Conservation (phyloP, 2,888 invertebrate genomes). For the Drosophila austrosaltans region DNA sequence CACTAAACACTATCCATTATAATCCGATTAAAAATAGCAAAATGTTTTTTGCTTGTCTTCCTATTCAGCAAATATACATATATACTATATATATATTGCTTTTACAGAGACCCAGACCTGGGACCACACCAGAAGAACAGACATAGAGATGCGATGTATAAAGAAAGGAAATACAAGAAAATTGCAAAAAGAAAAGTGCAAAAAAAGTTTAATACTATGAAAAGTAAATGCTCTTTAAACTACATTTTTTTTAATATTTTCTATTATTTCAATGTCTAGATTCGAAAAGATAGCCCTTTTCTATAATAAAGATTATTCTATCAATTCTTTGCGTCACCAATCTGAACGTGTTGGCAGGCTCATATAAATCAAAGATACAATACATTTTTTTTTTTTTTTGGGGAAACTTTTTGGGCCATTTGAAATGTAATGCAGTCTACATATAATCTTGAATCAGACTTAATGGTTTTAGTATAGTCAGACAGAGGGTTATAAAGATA, state of each 20-base stretch:
- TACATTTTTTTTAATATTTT: not conserved
- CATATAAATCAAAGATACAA: slow-evolving; percentile 24
- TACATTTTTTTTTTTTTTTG: not conserved
- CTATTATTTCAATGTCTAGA: not conserved
- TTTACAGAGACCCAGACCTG: slow-evolving; percentile 32
- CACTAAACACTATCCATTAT: slow-evolving; percentile 71
- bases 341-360: slow-evolving; percentile 1
- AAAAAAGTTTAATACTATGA: not conserved
- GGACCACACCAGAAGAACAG: slow-evolving; percentile 6
- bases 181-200: not conserved
- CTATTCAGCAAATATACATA: slow-evolving; percentile 22
- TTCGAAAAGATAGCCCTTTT: not conserved
- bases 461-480: slow-evolving; percentile 35
- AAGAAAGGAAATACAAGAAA: slow-evolving; percentile 21
- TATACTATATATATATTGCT: slow-evolving; percentile 38
- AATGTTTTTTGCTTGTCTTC: slow-evolving; percentile 44
- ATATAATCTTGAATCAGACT: slow-evolving; percentile 30
- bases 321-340: slow-evolving; percentile 33
- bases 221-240: slow-evolving; percentile 8
- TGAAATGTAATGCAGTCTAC: not conserved
- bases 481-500: too few relatives aligned
- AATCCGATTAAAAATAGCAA: slow-evolving; percentile 79
- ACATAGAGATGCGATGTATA: slow-evolving; percentile 17
- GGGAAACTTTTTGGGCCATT: slow-evolving; percentile 22
- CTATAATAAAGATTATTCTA: slow-evolving; percentile 18